These are phyloP conservation scores for Drosophila melanosoma DNA, from an alignment of 2,888 invertebrate species.

Conservation along the genomic window DNA sequence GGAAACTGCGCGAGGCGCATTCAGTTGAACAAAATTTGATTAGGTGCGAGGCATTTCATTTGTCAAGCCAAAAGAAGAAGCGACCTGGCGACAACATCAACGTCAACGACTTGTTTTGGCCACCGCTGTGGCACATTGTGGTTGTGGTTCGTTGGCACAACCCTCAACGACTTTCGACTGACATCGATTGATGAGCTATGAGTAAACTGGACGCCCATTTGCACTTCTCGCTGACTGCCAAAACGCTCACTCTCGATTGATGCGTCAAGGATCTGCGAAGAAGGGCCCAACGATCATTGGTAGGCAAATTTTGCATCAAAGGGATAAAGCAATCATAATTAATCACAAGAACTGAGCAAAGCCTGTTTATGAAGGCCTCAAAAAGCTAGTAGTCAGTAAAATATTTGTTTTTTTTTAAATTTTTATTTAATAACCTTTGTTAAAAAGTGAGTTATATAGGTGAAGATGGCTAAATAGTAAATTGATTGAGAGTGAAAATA, in stretches of 20 bases:
- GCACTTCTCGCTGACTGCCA: conserved; percentile 52
- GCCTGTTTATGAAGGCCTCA: background rate
- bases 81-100: conserved; percentile 46
- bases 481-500: background rate
- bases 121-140: conserved; percentile 38
- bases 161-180: conserved; percentile 41
- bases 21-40: conserved; percentile 74
- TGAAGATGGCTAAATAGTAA: background rate
- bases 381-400: background rate
- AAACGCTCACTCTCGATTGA: conserved; percentile 50
- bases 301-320: conserved; percentile 29
- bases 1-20: conserved; percentile 67
- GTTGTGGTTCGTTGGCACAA: conserved; percentile 40
- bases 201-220: conserved; percentile 48
- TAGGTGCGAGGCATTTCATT: conserved; percentile 74
- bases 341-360: conserved; percentile 2
- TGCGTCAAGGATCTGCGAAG: conserved; percentile 16
- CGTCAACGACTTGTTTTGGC: conserved; percentile 37
- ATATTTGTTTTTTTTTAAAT: background rate
- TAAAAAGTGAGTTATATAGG: background rate
- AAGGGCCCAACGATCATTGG: conserved; percentile 28
- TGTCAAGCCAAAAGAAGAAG: conserved; percentile 56
- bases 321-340: conserved; percentile 11
- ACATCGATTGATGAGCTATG: conserved; percentile 69
- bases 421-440: background rate